Evolutionary conservation across 2,797 vertebrate species (phyloP).

Genomic region (Phataginus tricuspis): DNA sequence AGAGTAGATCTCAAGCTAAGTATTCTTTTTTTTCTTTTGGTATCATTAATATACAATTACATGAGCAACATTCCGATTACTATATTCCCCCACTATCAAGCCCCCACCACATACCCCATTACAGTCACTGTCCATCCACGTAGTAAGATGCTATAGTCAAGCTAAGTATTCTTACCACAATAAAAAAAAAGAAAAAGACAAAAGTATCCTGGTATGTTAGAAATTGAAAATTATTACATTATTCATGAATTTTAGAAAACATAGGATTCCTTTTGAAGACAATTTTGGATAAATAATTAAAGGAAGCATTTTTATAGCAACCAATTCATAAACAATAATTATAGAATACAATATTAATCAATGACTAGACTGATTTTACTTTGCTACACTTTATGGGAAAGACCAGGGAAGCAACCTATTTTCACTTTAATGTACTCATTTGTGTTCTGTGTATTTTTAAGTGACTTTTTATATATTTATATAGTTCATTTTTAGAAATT

Average conservation of each 20-base stretch:
- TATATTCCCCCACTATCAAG: too few species aligned
- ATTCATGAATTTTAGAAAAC: conserved; percentile 49
- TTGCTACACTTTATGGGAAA: conserved; percentile 60
- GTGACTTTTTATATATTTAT: not conserved
- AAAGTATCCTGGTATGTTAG: not conserved
- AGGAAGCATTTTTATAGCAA: conserved; percentile 38
- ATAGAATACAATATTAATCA: conserved; percentile 67
- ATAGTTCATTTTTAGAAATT: not conserved
- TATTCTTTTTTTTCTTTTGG: too few species aligned
- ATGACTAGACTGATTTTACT: not conserved
- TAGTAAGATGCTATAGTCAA: too few species aligned
- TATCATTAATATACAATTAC: too few species aligned
- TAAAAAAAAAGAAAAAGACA: not conserved
- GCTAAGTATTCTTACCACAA: not conserved
- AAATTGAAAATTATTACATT: not conserved
- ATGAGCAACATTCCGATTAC: too few species aligned
- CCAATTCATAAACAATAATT: conserved; percentile 38
- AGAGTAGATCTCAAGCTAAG: not conserved
- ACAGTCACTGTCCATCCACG: too few species aligned
- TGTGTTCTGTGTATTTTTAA: conserved; percentile 30
- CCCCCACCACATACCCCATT: too few species aligned
- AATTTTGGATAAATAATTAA: conserved; percentile 43
- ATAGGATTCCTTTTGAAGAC: conserved; percentile 54
- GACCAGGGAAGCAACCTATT: conserved; percentile 34
- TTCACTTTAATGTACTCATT: conserved; percentile 22